Percentiles rank a stretch among this genome's conserved stretches.
Evolutionary conservation across 1,140 invertebrate genomes (phyloP).

Genomic region (Anagrus nilaparvatae): DNA sequence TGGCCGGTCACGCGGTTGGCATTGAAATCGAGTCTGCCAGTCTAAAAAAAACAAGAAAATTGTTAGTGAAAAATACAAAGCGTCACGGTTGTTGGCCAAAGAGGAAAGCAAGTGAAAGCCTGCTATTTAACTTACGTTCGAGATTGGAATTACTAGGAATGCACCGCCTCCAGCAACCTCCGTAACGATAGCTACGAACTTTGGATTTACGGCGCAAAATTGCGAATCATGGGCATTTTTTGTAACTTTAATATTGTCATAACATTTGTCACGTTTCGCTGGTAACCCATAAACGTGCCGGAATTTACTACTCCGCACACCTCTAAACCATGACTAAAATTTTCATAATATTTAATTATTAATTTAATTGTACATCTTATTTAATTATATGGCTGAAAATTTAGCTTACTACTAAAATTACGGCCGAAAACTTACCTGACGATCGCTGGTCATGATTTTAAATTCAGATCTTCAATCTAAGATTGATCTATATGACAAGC

Average conservation of each 20-base stretch:
- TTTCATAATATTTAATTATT: too few relatives aligned
- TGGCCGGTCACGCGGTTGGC: conserved; percentile 71
- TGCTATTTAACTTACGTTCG: conserved; percentile 52
- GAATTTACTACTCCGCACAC: conserved; percentile 82
- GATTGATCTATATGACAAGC: conserved; percentile 21
- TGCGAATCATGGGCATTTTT: conserved; percentile 86
- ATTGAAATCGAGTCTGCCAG: conserved; percentile 66
- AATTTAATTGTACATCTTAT: too few relatives aligned
- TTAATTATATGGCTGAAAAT: too few relatives aligned
- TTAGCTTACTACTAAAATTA: too few relatives aligned
- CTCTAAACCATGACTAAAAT: conserved; percentile 69
- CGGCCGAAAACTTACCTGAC: conserved; percentile 30
- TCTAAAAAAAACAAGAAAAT: conserved; percentile 42
- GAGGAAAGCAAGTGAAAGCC: conserved; percentile 1
- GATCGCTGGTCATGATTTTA: conserved; percentile 38
- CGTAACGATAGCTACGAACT: conserved; percentile 87
- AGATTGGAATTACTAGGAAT: conserved; percentile 82
- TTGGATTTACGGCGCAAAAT: conserved; percentile 89
- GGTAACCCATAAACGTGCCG: conserved; percentile 87
- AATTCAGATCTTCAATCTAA: conserved; percentile 12
- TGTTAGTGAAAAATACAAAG: too few relatives aligned
- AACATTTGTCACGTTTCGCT: conserved; percentile 78
- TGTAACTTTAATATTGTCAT: conserved; percentile 88
- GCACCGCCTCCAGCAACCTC: conserved; percentile 90
- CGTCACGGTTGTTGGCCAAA: background rate